Evolutionary conservation across 2,888 invertebrate genomes (phyloP).

Genomic region (Sthenelais limicola): DNA sequence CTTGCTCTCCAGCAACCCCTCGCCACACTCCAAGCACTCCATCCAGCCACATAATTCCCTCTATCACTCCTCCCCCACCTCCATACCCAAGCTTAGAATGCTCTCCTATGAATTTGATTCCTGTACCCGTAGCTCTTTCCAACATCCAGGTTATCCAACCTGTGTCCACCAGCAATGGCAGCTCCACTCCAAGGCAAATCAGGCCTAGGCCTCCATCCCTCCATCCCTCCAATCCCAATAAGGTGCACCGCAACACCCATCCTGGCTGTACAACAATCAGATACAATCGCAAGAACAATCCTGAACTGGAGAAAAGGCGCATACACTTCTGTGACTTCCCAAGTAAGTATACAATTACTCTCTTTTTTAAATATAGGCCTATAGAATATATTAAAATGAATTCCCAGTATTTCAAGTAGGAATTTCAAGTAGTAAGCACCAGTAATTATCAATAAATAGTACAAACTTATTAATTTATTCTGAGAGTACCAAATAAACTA

Average conservation of each 20-base stretch:
- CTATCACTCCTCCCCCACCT: not conserved
- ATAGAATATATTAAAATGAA: no score
- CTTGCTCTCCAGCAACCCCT: constrained; percentile 11
- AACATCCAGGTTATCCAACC: not conserved
- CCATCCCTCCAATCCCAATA: constrained; percentile 29
- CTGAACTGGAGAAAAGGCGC: constrained; percentile 93
- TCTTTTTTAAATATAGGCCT: no score
- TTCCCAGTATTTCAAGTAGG: no score
- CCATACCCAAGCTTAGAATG: no score
- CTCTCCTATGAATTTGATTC: constrained; percentile 6
- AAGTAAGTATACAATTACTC: constrained; percentile 70
- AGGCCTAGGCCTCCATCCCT: constrained; percentile 36
- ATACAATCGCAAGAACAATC: constrained; percentile 96
- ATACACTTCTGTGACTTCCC: constrained; percentile 97
- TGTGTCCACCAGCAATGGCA: not conserved
- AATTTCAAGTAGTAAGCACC: no score
- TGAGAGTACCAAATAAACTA: no score
- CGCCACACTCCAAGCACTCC: not conserved
- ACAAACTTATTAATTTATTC: no score
- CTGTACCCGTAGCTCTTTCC: constrained; percentile 20
- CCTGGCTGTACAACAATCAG: constrained; percentile 75
- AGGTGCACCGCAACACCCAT: constrained; percentile 57
- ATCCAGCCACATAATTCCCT: not conserved
- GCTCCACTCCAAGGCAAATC: not conserved
- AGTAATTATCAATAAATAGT: no score